These are phyloP conservation scores for Drosophila pectinifera DNA, from an alignment of 1,140 invertebrate genomes.

Conservation along the genomic window DNA sequence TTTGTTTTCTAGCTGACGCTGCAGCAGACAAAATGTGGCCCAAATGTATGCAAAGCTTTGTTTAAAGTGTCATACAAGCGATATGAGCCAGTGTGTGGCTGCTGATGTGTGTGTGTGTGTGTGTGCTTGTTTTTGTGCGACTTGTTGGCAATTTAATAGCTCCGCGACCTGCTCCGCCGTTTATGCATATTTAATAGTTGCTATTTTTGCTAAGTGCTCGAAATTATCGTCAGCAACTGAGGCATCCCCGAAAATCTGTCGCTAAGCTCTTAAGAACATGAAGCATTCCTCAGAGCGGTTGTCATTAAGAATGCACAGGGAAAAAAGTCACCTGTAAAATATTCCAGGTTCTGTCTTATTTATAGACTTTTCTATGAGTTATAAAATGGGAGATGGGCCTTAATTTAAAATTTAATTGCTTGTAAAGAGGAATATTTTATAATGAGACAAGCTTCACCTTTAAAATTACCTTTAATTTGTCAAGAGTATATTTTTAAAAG, in stretches of 20 bases:
- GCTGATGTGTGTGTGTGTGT: constrained; percentile 19
- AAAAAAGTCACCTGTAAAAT: constrained; percentile 2
- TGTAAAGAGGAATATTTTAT: no score
- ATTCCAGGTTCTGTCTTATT: background rate
- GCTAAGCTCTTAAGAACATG: constrained; percentile 40
- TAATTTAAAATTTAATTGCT: no score
- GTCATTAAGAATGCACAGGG: constrained; percentile 7
- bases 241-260: constrained; percentile 45
- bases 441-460: background rate
- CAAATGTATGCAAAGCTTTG: constrained; percentile 81
- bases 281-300: background rate
- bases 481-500: fast-evolving
- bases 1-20: constrained; percentile 84
- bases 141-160: constrained; percentile 75
- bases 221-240: constrained; percentile 56
- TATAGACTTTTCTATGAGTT: background rate
- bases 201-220: constrained; percentile 81
- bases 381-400: no score
- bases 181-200: constrained; percentile 84
- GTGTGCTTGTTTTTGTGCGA: constrained; percentile 46
- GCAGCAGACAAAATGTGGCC: constrained; percentile 58
- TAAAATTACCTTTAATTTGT: background rate
- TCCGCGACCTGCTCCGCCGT: constrained; percentile 68
- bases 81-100: no score
- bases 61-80: constrained; percentile 67